Evolutionary conservation across 2,888 invertebrate genomes (phyloP), one percentile per base, ranked within the genome.

Genomic region (Limnephilus rhombicus): DNA sequence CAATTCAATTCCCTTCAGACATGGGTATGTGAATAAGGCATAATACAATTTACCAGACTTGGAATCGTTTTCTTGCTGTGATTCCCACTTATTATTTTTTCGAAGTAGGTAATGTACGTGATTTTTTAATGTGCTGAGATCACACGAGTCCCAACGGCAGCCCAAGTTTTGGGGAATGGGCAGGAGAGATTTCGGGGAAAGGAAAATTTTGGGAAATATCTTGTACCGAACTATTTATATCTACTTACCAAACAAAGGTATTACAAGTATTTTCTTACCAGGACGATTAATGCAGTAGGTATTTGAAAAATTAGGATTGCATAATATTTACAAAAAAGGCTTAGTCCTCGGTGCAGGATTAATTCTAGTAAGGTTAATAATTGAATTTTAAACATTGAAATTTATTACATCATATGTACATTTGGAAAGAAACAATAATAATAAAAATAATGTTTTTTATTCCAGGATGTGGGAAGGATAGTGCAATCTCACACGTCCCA

Each of bases 1-100:
- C 82, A 3, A 18, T 34, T 18, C 31, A 31, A 82, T 31, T 82
- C 82, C 82, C 82, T 18, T 82, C 13, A 13, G 82, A 82, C 82
- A 9, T 7, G 68, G n/a, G n/a, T 68, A 9, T 82, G 82, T 34
- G 82, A 82, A 82, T 34, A 34, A 82, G 34, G 7, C 82, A 31
- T 82, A 34, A 82, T 82, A 15, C 82, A 82, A 82, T 82, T 82
- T 82, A 82, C 82, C 82, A 34, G 18, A 31, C 29, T 34, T 34
- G 31, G 34, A 34, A 68, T 68, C 24, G 68, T 82, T 82, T 82
- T 34, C 34, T 82, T 15, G 82, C 34, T 15, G 82, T 82, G 34
- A 82, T 82, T 82, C 15, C 82, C 13, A n/a, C 1, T 1, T 5
- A 18, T 18, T 68, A 18, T 68, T 24, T 11, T 68, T n/a, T 68